Percentiles rank a stretch among this genome's conserved stretches.
These are phyloP conservation scores for Clarias gariepinus DNA, from an alignment of 2,113 vertebrate species.

Conservation along the genomic window DNA sequence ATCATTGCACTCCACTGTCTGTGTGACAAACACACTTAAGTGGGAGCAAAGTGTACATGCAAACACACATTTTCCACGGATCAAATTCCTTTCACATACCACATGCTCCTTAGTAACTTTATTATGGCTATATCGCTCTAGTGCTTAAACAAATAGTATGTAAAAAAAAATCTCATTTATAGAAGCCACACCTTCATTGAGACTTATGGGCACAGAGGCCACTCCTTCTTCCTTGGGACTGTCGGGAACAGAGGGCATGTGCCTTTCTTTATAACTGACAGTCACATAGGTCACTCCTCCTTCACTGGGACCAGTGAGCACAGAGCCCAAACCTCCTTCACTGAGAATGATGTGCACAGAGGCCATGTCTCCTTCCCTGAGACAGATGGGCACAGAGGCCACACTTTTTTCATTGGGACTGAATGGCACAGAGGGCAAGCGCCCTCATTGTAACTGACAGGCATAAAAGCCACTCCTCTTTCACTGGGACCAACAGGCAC, in stretches of 20 bases:
- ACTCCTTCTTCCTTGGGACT: neutral
- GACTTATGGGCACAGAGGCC: neutral
- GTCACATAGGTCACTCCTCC: neutral
- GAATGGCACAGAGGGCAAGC: neutral
- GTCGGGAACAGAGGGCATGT: neutral
- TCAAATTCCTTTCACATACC: neutral
- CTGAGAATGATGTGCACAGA: neutral
- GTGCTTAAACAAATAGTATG: neutral
- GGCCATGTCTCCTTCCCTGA: neutral
- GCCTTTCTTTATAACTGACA: neutral
- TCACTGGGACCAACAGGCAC: neutral
- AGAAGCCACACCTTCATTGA: neutral
- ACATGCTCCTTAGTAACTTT: neutral
- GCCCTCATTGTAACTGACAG: neutral
- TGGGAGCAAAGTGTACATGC: neutral
- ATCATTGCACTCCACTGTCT: neutral
- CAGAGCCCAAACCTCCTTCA: neutral
- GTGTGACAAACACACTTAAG: neutral
- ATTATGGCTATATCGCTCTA: neutral
- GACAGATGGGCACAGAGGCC: neutral
- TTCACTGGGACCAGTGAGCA: neutral
- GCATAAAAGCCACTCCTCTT: too few species aligned
- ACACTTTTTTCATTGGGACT: neutral
- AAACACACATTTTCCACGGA: neutral
- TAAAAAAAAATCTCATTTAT: neutral